phyloP scores from a whole-genome alignment of 2,888 invertebrate genomes.

The Ptychoptera albimana region DNA sequence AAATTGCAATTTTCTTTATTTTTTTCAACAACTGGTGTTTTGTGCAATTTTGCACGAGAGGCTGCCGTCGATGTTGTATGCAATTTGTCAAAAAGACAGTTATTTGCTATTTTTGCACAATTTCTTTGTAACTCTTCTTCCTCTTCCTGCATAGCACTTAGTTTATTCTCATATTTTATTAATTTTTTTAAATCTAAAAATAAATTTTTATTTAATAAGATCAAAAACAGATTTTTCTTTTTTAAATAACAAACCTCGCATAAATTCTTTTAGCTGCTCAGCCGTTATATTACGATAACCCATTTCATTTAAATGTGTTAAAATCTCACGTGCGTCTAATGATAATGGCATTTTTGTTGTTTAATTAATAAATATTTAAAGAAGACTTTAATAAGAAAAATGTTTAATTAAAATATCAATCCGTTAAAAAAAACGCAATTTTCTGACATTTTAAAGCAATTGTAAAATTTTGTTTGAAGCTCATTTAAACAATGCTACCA shows the following conservation, averaged over 20 bases:
- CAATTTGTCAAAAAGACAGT: conserved; percentile 21
- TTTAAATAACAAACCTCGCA: conserved; percentile 44
- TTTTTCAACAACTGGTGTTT: too few species aligned
- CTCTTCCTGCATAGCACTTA: too few species aligned
- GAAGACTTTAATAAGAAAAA: too few species aligned
- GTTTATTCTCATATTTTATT: conserved; percentile 26
- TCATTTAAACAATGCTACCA: too few species aligned
- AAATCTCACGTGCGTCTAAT: conserved; percentile 55
- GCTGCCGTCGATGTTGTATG: conserved; percentile 27
- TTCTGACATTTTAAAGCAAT: too few species aligned
- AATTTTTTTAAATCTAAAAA: conserved; percentile 16
- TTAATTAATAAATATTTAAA: too few species aligned
- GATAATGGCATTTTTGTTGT: conserved; percentile 10
- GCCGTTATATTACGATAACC: conserved; percentile 62
- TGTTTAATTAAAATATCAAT: too few species aligned
- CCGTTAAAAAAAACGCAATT: too few species aligned
- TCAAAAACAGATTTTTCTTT: not conserved
- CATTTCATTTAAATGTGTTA: conserved; percentile 54
- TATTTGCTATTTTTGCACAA: not conserved
- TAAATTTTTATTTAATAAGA: too few species aligned
- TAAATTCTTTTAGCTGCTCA: conserved; percentile 59
- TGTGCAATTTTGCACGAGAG: conserved; percentile 23
- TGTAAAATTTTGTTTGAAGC: too few species aligned
- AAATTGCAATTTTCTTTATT: too few species aligned
- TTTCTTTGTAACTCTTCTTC: too few species aligned